phyloP scores from a whole-genome alignment of 2,888 invertebrate genomes.

The Lumbricus terrestris region DNA sequence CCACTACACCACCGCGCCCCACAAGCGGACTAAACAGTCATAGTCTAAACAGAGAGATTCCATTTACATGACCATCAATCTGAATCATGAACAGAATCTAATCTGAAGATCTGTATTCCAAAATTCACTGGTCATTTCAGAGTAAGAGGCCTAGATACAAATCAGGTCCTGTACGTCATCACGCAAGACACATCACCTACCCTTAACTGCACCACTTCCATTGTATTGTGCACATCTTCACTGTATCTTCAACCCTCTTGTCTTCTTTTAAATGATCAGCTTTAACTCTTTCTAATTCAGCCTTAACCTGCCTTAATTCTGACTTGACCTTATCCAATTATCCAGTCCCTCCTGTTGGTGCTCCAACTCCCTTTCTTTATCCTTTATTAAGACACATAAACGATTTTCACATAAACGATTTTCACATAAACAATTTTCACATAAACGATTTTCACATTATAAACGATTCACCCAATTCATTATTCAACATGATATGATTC shows the following conservation, averaged over 20 bases:
- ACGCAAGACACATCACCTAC: not conserved
- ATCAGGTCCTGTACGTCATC: not conserved
- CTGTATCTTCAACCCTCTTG: not conserved
- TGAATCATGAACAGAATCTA: not conserved
- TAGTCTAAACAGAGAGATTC: too few species aligned
- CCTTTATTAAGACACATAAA: not conserved
- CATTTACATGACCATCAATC: not conserved
- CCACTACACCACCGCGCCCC: too few species aligned
- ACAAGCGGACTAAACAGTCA: too few species aligned
- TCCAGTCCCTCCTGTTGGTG: not conserved
- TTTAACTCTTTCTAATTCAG: not conserved
- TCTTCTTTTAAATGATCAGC: not conserved
- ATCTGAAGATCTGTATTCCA: not conserved
- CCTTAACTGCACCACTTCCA: slow-evolving; percentile 3
- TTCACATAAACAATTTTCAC: too few species aligned
- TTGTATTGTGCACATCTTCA: not conserved
- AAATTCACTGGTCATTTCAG: too few species aligned
- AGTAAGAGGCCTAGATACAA: too few species aligned
- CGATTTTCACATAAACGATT: too few species aligned
- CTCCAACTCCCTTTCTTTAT: not conserved
- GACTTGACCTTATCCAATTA: not conserved
- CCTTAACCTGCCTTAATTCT: not conserved
- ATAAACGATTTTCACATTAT: too few species aligned
- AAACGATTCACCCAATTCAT: too few species aligned
- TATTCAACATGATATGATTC: not conserved